Evolutionary conservation across 2,797 vertebrate genomes (phyloP).

Genomic region (Arrhamphus sclerolepis): DNA sequence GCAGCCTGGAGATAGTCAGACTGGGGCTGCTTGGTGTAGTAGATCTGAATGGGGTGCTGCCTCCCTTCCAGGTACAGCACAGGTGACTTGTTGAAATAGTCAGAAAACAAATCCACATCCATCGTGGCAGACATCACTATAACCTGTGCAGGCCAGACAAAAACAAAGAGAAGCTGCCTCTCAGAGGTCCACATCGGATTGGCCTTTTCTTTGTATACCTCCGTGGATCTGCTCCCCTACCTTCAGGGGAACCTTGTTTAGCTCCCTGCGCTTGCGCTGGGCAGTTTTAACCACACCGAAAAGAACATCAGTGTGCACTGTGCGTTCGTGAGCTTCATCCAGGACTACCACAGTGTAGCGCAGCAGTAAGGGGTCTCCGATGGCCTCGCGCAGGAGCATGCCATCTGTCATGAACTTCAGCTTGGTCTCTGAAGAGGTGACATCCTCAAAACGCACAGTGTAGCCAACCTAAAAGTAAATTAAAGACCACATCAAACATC

Average conservation of each 20-base stretch:
- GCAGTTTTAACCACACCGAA: slow-evolving; percentile 94
- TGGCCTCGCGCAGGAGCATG: slow-evolving; percentile 94
- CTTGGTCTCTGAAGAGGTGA: slow-evolving; percentile 89
- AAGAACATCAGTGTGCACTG: slow-evolving; percentile 93
- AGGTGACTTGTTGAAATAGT: slow-evolving; percentile 93
- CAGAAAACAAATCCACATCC: slow-evolving; percentile 96
- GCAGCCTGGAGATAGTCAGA: slow-evolving; percentile 95
- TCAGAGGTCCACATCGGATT: background rate
- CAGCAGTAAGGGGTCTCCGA: slow-evolving; percentile 89
- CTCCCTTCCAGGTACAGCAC: slow-evolving; percentile 96
- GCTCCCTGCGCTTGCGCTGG: slow-evolving; percentile 86
- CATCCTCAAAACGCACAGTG: slow-evolving; percentile 94
- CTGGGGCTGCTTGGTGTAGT: slow-evolving; percentile 92
- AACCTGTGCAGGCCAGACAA: slow-evolving; percentile 74
- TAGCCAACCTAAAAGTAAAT: slow-evolving; percentile 87
- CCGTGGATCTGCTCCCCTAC: slow-evolving; percentile 66
- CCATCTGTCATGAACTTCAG: slow-evolving; percentile 96
- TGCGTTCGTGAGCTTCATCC: slow-evolving; percentile 96
- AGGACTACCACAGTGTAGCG: slow-evolving; percentile 91
- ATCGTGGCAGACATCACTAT: slow-evolving; percentile 97
- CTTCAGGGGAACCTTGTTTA: slow-evolving; percentile 87
- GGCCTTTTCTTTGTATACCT: background rate
- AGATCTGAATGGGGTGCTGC: slow-evolving; percentile 95
- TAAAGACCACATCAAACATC: background rate
- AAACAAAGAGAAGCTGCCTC: background rate